Conservation (phyloP, 2,113 vertebrate genomes). For the Notechis scutatus region DNA sequence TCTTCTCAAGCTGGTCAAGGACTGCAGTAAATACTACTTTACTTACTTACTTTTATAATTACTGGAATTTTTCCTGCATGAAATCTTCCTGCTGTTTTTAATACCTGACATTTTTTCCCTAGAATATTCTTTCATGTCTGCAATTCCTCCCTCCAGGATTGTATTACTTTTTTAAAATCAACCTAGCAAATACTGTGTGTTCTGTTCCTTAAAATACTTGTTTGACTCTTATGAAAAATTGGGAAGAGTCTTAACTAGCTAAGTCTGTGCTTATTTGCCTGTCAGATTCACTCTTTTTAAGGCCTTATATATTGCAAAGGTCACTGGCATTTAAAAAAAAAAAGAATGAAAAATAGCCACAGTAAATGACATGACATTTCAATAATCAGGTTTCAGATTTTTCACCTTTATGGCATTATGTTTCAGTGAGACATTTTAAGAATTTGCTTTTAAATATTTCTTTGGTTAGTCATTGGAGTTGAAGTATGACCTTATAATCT, state of each 20-base stretch:
- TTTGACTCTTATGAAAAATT: slow-evolving; percentile 22
- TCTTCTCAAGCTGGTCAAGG: not conserved
- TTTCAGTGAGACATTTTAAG: slow-evolving; percentile 14
- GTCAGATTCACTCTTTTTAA: slow-evolving; percentile 9
- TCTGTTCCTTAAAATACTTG: slow-evolving; percentile 42
- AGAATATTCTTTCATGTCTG: slow-evolving; percentile 62
- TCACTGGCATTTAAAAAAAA: not conserved
- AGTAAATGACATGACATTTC: slow-evolving; percentile 35
- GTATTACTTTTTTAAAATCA: slow-evolving; percentile 57
- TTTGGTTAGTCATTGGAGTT: not conserved
- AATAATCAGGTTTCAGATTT: slow-evolving; percentile 26
- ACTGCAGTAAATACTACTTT: not conserved
- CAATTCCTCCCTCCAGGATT: slow-evolving; percentile 72
- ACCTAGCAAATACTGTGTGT: slow-evolving; percentile 54
- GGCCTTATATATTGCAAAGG: not conserved
- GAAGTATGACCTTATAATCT: slow-evolving; percentile 16
- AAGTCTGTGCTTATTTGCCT: not conserved
- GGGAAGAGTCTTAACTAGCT: not conserved
- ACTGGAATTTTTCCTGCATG: not conserved
- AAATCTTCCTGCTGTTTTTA: slow-evolving; percentile 60
- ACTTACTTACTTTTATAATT: not conserved
- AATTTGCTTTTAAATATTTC: not conserved
- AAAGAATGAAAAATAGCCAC: slow-evolving; percentile 1
- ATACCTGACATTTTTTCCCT: slow-evolving; percentile 67
- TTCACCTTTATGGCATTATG: slow-evolving; percentile 2